These are phyloP conservation scores for Diaprepes abbreviatus DNA, from an alignment of 2,888 invertebrate species.

Conservation along the genomic window DNA sequence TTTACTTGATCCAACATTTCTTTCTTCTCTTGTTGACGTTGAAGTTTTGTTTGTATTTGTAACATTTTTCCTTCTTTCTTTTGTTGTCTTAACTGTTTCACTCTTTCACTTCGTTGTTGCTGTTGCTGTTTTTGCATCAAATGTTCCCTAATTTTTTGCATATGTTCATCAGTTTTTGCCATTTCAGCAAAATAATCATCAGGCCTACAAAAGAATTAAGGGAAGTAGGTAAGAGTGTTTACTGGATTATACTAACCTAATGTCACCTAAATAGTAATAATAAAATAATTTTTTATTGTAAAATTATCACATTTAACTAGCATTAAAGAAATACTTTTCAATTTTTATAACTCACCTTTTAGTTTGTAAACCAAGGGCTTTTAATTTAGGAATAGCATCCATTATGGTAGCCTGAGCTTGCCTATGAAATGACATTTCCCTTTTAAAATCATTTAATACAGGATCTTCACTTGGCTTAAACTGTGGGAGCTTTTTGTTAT, in stretches of 20 bases:
- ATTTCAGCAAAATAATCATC: constrained; percentile 99
- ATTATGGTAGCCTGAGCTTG: constrained; percentile 91
- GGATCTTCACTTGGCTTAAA: constrained; percentile 80
- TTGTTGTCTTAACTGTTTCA: constrained; percentile 84
- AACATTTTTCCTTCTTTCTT: constrained; percentile 94
- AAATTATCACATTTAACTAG: no score
- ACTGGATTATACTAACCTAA: no score
- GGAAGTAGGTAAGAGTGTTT: no score
- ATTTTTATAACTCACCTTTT: constrained; percentile 63
- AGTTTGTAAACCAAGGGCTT: constrained; percentile 81
- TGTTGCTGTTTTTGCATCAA: constrained; percentile 87
- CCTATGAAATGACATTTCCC: constrained; percentile 89
- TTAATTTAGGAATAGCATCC: constrained; percentile 82
- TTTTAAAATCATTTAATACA: constrained; percentile 90
- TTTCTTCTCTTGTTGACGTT: constrained; percentile 91
- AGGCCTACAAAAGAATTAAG: constrained; percentile 71
- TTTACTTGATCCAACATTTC: constrained; percentile 94
- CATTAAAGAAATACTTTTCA: no score
- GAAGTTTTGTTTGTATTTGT: constrained; percentile 83
- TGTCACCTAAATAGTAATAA: no score
- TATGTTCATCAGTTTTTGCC: constrained; percentile 98
- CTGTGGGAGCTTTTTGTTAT: constrained; percentile 78
- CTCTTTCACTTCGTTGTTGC: constrained; percentile 90
- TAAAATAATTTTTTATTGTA: no score
- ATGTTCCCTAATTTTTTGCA: constrained; percentile 93